These are phyloP conservation scores for Perizoma flavofasciatum DNA, from an alignment of 2,888 invertebrate genomes.

Conservation along the genomic window DNA sequence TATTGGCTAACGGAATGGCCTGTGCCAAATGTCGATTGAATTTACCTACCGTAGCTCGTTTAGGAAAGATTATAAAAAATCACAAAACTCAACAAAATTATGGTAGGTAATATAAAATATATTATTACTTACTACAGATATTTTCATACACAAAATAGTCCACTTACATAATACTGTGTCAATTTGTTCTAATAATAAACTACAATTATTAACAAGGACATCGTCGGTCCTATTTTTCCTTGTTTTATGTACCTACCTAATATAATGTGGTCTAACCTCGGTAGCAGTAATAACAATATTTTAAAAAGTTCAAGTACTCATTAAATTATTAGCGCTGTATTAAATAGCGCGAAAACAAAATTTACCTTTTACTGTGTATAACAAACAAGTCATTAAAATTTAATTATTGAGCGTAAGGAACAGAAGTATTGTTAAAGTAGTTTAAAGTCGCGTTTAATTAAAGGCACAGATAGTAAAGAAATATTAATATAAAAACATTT, in stretches of 20 bases:
- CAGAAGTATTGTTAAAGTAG: too few relatives aligned
- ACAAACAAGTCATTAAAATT: too few relatives aligned
- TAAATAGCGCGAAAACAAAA: too few relatives aligned
- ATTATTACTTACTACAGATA: constrained; percentile 48
- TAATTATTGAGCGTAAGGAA: constrained; percentile 1
- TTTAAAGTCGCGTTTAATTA: constrained; percentile 1
- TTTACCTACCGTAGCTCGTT: too few relatives aligned
- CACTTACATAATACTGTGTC: constrained; percentile 54
- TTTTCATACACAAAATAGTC: constrained; percentile 48
- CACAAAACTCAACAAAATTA: constrained; percentile 24
- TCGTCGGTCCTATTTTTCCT: not conserved
- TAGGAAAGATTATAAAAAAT: too few relatives aligned
- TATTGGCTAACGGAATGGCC: too few relatives aligned
- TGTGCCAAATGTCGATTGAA: too few relatives aligned
- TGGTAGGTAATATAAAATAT: constrained; percentile 56
- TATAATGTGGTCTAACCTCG: not conserved
- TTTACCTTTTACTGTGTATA: too few relatives aligned
- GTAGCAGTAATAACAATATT: too few relatives aligned
- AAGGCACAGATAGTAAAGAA: constrained; percentile 28
- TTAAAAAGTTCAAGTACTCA: too few relatives aligned
- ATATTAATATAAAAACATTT: constrained; percentile 8
- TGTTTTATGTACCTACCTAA: not conserved
- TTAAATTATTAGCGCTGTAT: too few relatives aligned
- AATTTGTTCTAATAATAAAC: constrained; percentile 33
- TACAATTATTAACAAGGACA: not conserved